A percentile compares a stretch with the other conserved stretches of the same genome.
phyloP scores from a whole-genome alignment of 2,113 vertebrate species.

The Saccopteryx bilineata region DNA sequence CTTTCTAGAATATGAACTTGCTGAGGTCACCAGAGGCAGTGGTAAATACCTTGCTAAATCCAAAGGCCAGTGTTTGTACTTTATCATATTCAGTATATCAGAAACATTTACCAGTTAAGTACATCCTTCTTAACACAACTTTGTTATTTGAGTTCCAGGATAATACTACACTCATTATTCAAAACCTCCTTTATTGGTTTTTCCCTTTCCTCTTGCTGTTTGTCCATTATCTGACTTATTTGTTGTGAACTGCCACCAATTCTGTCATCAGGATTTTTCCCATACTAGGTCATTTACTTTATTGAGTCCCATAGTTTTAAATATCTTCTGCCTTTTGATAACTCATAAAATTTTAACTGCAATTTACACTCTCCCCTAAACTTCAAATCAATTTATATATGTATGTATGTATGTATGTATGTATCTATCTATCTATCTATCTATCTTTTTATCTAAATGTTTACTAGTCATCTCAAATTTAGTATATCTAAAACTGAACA shows the following conservation, averaged over 20 bases:
- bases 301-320: background rate
- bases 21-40: background rate
- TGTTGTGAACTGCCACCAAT: background rate
- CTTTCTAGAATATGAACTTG: background rate
- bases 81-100: background rate
- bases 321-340: background rate
- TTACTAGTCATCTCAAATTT: background rate
- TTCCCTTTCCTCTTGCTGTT: background rate
- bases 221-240: background rate
- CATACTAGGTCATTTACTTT: background rate
- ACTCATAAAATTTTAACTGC: background rate
- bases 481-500: conserved; percentile 5
- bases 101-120: background rate
- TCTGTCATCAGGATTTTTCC: background rate
- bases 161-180: background rate
- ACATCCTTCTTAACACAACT: background rate
- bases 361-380: background rate
- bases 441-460: background rate
- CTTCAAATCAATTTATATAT: background rate
- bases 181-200: background rate
- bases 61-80: background rate
- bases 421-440: background rate
- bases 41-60: background rate
- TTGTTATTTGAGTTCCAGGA: background rate
- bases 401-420: background rate